Conservation (phyloP, 2,113 vertebrate genomes). For the Solenodon paradoxus region DNA sequence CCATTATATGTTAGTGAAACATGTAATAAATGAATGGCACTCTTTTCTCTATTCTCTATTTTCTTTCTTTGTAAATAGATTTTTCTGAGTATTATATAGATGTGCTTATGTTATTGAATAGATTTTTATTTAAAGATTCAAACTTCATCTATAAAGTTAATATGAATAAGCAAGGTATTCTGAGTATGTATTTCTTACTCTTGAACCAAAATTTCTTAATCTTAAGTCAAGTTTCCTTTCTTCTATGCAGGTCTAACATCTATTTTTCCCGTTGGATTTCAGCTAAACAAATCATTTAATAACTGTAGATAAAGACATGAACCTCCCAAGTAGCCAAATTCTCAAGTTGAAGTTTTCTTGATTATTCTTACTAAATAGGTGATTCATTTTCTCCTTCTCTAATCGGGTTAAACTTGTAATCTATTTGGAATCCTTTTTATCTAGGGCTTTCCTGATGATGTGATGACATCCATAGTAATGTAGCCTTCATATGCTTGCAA, state of each 20-base stretch:
- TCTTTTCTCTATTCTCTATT: neutral
- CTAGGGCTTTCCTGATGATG: conserved; percentile 69
- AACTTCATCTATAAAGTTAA: neutral
- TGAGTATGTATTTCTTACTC: neutral
- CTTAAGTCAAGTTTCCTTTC: neutral
- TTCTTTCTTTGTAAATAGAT: neutral
- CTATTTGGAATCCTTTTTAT: conserved; percentile 67
- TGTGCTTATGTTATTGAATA: neutral
- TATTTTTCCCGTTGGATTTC: neutral
- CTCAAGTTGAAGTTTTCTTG: neutral
- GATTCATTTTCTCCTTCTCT: neutral
- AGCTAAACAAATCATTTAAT: neutral
- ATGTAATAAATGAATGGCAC: neutral
- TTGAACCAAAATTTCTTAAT: neutral
- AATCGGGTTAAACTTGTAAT: conserved; percentile 65
- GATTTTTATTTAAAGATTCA: neutral
- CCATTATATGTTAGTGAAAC: neutral
- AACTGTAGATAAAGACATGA: neutral
- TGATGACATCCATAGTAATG: conserved; percentile 76
- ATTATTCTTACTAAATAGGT: neutral
- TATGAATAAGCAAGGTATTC: neutral
- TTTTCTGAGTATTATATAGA: neutral
- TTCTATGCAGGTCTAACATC: neutral
- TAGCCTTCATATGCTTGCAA: conserved; percentile 66
- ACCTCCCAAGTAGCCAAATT: fast-evolving